A percentile compares a stretch with the other conserved stretches of the same genome.
Conservation (phyloP, 2,113 vertebrate species). For the Neotragus moschatus region DNA sequence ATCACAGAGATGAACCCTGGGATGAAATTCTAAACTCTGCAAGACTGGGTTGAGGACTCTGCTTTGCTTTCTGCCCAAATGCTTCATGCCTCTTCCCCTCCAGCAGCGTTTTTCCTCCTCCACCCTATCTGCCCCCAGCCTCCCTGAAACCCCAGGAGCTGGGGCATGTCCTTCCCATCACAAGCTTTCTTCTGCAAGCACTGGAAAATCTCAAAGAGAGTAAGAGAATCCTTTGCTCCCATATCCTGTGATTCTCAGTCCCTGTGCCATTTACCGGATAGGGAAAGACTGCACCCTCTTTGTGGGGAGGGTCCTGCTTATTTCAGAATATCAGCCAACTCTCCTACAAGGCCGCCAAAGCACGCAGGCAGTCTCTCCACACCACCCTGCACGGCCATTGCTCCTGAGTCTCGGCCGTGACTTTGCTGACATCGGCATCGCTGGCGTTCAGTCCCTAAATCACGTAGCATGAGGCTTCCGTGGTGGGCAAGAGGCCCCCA, state of each 20-base stretch:
- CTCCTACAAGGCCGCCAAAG: not conserved
- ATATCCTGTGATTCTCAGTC: not conserved
- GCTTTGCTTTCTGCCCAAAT: not conserved
- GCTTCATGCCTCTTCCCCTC: not conserved
- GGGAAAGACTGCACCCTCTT: not conserved
- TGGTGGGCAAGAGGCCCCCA: not conserved
- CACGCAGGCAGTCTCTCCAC: not conserved
- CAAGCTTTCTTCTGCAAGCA: not conserved
- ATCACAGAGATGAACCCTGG: not conserved
- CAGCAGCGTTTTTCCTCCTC: not conserved
- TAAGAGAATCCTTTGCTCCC: not conserved
- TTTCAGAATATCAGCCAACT: not conserved
- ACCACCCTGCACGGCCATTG: accelerated
- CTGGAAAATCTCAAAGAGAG: not conserved
- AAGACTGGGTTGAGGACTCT: not conserved
- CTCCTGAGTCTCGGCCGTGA: not conserved
- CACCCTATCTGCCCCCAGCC: not conserved
- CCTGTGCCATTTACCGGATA: not conserved
- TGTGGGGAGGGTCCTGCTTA: not conserved
- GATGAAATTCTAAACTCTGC: not conserved
- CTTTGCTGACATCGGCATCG: not conserved
- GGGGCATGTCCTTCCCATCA: not conserved
- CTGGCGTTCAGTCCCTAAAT: not conserved
- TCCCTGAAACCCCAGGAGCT: not conserved
- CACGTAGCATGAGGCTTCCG: accelerated